Evolutionary conservation across 2,888 invertebrate species (phyloP).

Genomic region (Heteromurus nitidus): DNA sequence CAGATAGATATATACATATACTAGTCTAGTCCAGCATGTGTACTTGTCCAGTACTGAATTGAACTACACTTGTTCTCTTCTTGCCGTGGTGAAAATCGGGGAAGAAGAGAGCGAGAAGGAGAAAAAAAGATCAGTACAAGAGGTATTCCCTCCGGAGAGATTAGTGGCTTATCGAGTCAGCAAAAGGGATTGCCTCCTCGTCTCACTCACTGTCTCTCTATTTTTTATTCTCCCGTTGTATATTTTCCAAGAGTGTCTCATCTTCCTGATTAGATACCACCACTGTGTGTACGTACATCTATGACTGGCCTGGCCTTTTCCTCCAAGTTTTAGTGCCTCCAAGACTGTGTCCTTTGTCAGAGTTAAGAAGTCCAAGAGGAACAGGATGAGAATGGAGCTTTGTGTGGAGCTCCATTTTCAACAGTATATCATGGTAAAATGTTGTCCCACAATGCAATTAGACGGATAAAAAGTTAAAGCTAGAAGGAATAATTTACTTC

Average conservation of each 20-base stretch:
- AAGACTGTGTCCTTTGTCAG: conserved; percentile 21
- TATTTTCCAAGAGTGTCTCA: conserved; percentile 35
- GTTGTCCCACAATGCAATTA: neutral
- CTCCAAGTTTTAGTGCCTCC: conserved; percentile 49
- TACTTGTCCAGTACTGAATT: too few relatives aligned
- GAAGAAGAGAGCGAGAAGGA: conserved; percentile 32
- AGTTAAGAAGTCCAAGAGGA: conserved; percentile 40
- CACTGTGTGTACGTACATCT: neutral
- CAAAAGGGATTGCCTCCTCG: conserved; percentile 69
- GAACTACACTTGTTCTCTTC: conserved; percentile 32
- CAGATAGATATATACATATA: neutral
- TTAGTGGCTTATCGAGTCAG: conserved; percentile 74
- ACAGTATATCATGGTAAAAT: conserved; percentile 28
- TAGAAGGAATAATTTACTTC: conserved; percentile 48
- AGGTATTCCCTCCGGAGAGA: conserved; percentile 73
- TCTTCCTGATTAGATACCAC: too few relatives aligned
- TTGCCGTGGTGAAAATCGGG: conserved; percentile 55
- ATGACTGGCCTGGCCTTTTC: conserved; percentile 3
- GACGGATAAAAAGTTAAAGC: neutral
- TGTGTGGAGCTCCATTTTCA: conserved; percentile 29
- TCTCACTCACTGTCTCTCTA: conserved; percentile 22
- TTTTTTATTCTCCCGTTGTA: conserved; percentile 15
- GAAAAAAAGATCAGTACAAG: conserved; percentile 63
- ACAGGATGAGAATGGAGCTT: neutral
- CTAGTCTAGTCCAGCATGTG: too few relatives aligned